Evolutionary conservation across 2,797 vertebrate species (phyloP).

Genomic region (Rousettus madagascariensis): DNA sequence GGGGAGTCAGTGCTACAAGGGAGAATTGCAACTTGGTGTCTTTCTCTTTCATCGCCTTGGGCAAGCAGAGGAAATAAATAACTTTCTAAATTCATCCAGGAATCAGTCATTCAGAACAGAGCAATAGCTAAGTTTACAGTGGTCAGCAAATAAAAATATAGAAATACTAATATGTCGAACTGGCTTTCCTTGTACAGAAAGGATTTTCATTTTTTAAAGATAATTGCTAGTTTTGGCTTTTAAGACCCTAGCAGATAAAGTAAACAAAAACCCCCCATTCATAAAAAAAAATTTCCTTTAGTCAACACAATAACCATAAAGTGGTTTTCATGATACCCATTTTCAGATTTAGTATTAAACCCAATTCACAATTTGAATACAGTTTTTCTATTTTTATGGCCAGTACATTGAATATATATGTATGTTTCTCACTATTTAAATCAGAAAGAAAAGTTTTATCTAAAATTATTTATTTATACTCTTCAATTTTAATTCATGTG

Average conservation of each 20-base stretch:
- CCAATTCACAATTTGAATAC: conserved; percentile 24
- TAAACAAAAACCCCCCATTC: background rate
- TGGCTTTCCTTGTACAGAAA: conserved; percentile 44
- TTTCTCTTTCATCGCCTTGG: background rate
- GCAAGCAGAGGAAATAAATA: conserved; percentile 29
- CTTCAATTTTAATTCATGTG: conserved; percentile 62
- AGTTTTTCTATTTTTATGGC: conserved; percentile 47
- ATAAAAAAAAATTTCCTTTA: conserved; percentile 37
- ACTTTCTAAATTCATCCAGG: background rate
- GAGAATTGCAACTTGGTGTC: background rate
- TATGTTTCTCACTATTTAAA: conserved; percentile 65
- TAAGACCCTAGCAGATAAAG: conserved; percentile 18
- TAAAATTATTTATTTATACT: conserved; percentile 71
- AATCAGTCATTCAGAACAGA: background rate
- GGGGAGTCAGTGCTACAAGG: background rate
- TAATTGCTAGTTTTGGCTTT: background rate
- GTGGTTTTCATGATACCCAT: background rate
- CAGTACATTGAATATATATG: background rate
- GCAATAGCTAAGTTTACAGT: conserved; percentile 39
- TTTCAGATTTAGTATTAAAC: conserved; percentile 40
- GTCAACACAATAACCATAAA: background rate
- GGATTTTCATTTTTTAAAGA: conserved; percentile 35
- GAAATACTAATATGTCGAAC: conserved; percentile 36
- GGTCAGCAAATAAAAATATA: conserved; percentile 43
- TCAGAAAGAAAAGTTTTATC: conserved; percentile 59